These are phyloP conservation scores for Brachionus asplanchnoidis DNA, from an alignment of 1,140 invertebrate genomes.

Conservation along the genomic window DNA sequence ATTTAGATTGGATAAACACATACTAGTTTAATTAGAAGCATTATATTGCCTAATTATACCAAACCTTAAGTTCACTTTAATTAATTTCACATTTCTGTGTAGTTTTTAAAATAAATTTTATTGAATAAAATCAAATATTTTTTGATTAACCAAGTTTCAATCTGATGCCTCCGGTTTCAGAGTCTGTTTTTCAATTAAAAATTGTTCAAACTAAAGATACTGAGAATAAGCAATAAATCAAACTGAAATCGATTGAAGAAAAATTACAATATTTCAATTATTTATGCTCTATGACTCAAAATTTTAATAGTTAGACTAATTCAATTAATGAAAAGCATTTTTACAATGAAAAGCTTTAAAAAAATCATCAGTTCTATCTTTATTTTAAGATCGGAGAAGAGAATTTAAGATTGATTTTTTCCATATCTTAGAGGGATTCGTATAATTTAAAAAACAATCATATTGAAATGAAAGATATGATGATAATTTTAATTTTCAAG, in stretches of 20 bases:
- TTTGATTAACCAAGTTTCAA: not conserved
- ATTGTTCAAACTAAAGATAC: not conserved
- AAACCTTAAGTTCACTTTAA: constrained; percentile 4
- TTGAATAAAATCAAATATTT: not conserved
- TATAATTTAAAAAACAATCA: not conserved
- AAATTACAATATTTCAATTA: constrained; percentile 21
- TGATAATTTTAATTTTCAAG: not conserved
- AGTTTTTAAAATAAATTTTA: not conserved
- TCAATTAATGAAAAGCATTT: not conserved
- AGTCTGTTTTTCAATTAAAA: not conserved
- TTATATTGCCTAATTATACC: not conserved
- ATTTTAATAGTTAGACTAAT: not conserved
- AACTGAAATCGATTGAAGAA: not conserved
- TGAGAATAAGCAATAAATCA: not conserved
- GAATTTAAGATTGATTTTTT: not conserved
- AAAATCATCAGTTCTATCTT: not conserved
- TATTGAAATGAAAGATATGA: not conserved
- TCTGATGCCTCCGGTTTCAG: not conserved
- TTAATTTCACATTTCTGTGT: constrained; percentile 24
- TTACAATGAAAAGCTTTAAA: not conserved
- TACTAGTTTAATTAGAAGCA: not conserved
- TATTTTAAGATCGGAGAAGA: not conserved
- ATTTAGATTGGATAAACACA: constrained; percentile 6
- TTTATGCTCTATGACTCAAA: constrained; percentile 4
- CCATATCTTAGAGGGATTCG: not conserved